phyloP scores from a whole-genome alignment of 1,140 invertebrate genomes.

The Bombus impatiens region DNA sequence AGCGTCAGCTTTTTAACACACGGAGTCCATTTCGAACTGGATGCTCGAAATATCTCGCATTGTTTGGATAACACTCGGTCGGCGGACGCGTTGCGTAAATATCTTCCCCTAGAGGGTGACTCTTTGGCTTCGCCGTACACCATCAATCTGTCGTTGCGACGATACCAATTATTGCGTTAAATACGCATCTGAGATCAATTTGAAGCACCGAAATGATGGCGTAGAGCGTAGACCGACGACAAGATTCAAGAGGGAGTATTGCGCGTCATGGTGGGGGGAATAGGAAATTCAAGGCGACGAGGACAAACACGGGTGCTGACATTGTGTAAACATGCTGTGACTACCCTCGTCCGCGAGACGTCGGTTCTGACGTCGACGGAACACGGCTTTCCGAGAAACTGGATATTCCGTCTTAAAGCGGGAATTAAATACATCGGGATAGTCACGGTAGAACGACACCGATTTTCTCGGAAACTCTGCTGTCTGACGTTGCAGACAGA shows the following conservation, averaged over 20 bases:
- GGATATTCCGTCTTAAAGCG: constrained; percentile 57
- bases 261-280: constrained; percentile 3
- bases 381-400: constrained; percentile 58
- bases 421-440: constrained; percentile 58
- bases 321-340: constrained; percentile 70
- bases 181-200: constrained; percentile 63
- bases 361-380: constrained; percentile 40
- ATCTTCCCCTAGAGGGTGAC: constrained; percentile 8
- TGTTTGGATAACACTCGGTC: constrained; percentile 41
- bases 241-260: background rate
- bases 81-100: constrained; percentile 28
- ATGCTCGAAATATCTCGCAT: constrained; percentile 30
- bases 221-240: background rate
- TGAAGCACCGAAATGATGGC: constrained; percentile 34
- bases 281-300: constrained; percentile 66
- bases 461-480: constrained; percentile 34
- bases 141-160: constrained; percentile 38
- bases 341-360: constrained; percentile 59
- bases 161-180: constrained; percentile 56
- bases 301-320: constrained; percentile 70
- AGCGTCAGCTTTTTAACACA: constrained; percentile 3
- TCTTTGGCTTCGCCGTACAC: background rate
- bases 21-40: background rate
- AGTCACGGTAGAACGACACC: background rate
- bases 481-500: background rate